phyloP scores from a whole-genome alignment of 1,140 invertebrate genomes.

The Thalassaphorura encarpata region DNA sequence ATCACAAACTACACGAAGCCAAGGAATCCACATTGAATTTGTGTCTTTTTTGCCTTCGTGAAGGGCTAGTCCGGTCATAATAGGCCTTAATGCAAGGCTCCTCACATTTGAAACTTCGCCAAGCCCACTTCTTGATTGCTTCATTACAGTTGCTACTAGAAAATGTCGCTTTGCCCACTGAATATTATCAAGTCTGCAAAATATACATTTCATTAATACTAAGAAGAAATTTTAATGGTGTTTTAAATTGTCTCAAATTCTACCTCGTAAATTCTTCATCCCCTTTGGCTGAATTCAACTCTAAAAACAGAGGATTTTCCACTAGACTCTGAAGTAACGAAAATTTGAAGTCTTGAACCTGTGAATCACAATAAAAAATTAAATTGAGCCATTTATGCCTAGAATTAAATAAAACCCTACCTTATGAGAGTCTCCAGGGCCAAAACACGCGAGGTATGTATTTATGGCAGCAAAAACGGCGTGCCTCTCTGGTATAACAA shows the following conservation, averaged over 20 bases:
- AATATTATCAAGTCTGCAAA: conserved; percentile 23
- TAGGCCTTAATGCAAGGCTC: conserved; percentile 26
- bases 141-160: conserved; percentile 31
- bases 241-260: neutral
- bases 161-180: conserved; percentile 27
- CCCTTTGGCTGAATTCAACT: conserved; percentile 22
- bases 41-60: conserved; percentile 14
- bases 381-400: too few relatives aligned
- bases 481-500: conserved; percentile 22
- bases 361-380: neutral
- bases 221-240: neutral
- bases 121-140: conserved; percentile 27
- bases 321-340: conserved; percentile 21
- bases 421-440: conserved; percentile 32
- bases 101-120: conserved; percentile 31
- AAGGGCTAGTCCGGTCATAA: conserved; percentile 20
- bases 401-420: too few relatives aligned
- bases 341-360: conserved; percentile 31
- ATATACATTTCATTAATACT: neutral
- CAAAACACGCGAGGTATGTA: conserved; percentile 31
- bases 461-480: conserved; percentile 30
- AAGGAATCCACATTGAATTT: conserved; percentile 28
- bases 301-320: conserved; percentile 28
- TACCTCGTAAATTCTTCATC: conserved; percentile 28
- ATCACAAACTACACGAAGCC: conserved; percentile 32